phyloP scores from a whole-genome alignment of 1,140 invertebrate genomes.

The Dendrolimus punctatus region DNA sequence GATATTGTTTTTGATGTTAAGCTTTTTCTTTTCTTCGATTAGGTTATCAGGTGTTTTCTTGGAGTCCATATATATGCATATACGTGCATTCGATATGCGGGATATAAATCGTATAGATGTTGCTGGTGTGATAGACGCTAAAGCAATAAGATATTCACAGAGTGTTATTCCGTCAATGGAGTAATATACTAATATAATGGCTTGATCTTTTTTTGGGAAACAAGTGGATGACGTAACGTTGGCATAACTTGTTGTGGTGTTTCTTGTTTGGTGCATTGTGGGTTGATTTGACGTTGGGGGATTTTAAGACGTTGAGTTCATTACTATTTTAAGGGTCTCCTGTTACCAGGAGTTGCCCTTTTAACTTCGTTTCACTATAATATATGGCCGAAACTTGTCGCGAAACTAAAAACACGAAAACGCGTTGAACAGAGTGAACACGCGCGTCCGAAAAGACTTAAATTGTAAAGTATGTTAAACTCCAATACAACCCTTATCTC shows the following conservation, averaged over 20 bases:
- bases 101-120: conserved; percentile 17
- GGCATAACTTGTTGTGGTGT: conserved; percentile 9
- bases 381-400: too few relatives aligned
- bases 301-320: too few relatives aligned
- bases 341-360: too few relatives aligned
- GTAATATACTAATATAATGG: conserved; percentile 11
- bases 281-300: background rate
- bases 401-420: too few relatives aligned
- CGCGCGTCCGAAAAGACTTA: too few relatives aligned
- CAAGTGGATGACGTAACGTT: conserved; percentile 9
- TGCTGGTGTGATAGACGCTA: conserved; percentile 7
- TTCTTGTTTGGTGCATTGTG: background rate
- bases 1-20: conserved; percentile 3
- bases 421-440: too few relatives aligned
- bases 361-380: too few relatives aligned
- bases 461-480: too few relatives aligned
- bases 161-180: conserved; percentile 14
- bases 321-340: too few relatives aligned
- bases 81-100: conserved; percentile 16
- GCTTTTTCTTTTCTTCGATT: conserved; percentile 11
- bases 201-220: conserved; percentile 15
- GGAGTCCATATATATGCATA: conserved; percentile 7
- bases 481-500: too few relatives aligned
- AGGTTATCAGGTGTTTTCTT: conserved; percentile 16
- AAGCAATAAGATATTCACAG: conserved; percentile 8